Base-by-base conservation (phyloP, 1,140 invertebrate genomes). In the Muscidifurax raptorellus region DNA sequence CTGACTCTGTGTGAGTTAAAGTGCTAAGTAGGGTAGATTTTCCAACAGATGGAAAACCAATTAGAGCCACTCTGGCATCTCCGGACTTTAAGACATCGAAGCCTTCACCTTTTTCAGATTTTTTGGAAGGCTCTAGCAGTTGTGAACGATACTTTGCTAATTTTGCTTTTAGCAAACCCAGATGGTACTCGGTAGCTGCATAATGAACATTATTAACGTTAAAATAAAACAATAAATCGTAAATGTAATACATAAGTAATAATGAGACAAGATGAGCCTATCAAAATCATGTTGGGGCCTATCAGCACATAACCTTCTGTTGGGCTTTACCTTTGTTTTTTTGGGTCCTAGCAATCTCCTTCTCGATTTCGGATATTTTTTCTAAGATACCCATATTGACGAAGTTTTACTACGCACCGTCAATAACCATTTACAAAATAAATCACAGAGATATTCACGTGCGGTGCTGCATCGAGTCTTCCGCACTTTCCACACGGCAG, bases 71-170 rank as follows among this genome's bases (percentile, higher is more conserved):
- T 91, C 99, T 94, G 7, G 99, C 99, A 97, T 99, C 99, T 69
- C 99, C 99, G 89, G 98, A 99, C 94, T 99, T 99, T 87, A 99
- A 95, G 18, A 99, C 99, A 96, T 99, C 99, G 93, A 99, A 99
- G 13, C 99, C 99, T 94, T 99, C 99, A 22, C 99, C 99, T 92
- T 99, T 99, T 89, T 99, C 98, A 52, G 97, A 96, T 90, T 98
- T 97, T 92, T 99, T 99, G 0, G 96, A 94, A 0, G 99, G 98
- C 91, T 99, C 99, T 44, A 99, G 92, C 22, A 99, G 92, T 90
- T 99, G 98, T 9, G 98, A 97, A 66, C 99, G 94, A 90, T 99
- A 99, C 91, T 99, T 99, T 0, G 99, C 99, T 90, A 99, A 94
- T 94, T 99, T 99, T 0, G 99, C 99, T 94, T 99, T 99, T 75